phyloP scores from a whole-genome alignment of 2,888 invertebrate species.

The Trissolcus japonicus region DNA sequence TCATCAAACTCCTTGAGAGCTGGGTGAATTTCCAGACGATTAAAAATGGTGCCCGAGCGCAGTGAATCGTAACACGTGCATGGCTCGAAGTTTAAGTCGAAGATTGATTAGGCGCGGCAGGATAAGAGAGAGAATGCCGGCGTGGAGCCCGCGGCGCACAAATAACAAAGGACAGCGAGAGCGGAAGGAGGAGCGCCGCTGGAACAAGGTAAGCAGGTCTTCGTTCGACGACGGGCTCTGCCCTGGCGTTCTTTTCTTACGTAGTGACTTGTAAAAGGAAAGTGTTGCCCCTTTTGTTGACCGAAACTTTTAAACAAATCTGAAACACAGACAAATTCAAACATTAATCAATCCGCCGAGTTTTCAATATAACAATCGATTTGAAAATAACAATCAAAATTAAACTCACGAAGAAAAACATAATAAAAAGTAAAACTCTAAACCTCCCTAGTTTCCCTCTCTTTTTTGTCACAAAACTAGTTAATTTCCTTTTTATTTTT shows the following conservation, averaged over 20 bases:
- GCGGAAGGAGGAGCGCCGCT: slow-evolving; percentile 77
- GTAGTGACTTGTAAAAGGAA: slow-evolving; percentile 52
- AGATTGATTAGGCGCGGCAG: slow-evolving; percentile 53
- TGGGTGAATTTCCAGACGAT: slow-evolving; percentile 40
- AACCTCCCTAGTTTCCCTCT: no score
- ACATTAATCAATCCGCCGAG: background rate
- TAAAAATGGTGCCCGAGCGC: slow-evolving; percentile 38
- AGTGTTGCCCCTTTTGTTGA: slow-evolving; percentile 48
- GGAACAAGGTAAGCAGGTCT: slow-evolving; percentile 79
- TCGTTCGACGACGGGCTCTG: slow-evolving; percentile 62
- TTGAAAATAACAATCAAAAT: no score
- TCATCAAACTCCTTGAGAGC: slow-evolving; percentile 18
- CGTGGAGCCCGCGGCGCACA: slow-evolving; percentile 68
- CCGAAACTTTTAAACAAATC: background rate
- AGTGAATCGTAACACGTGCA: slow-evolving; percentile 49
- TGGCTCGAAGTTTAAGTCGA: slow-evolving; percentile 22
- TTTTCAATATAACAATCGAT: no score
- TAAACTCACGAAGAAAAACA: no score
- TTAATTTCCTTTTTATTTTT: no score
- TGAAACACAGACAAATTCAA: background rate
- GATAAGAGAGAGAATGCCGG: slow-evolving; percentile 60
- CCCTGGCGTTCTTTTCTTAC: slow-evolving; percentile 46
- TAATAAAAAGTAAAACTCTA: no score
- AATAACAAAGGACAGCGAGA: slow-evolving; percentile 62
- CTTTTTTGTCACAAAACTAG: no score